Percentiles rank a stretch among this genome's conserved stretches.
These are phyloP conservation scores for Engraulis encrasicolus DNA, from an alignment of 2,113 vertebrate species.

Conservation along the genomic window DNA sequence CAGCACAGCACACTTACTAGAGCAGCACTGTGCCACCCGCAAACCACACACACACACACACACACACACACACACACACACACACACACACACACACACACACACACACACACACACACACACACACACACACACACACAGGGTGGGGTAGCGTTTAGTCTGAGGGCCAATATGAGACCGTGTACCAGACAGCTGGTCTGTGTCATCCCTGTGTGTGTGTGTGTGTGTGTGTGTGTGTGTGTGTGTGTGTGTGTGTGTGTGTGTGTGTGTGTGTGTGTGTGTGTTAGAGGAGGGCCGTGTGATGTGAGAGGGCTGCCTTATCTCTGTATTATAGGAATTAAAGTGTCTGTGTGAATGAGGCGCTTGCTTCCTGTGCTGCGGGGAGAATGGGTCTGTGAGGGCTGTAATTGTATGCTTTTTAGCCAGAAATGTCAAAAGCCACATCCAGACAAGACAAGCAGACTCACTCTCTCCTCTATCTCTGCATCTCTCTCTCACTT, in stretches of 20 bases:
- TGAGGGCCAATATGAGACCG: not conserved
- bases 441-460: not conserved
- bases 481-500: too few relatives aligned
- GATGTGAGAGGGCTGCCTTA: not conserved
- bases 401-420: not conserved
- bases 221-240: not conserved
- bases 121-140: not conserved
- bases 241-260: not conserved
- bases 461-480: not conserved
- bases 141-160: not conserved
- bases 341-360: conserved; percentile 6
- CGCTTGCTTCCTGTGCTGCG: too few relatives aligned
- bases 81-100: too few relatives aligned
- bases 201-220: not conserved
- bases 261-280: not conserved
- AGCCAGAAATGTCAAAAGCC: not conserved
- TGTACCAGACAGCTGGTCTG: not conserved
- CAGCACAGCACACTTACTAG: not conserved
- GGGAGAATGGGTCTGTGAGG: not conserved
- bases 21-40: too few relatives aligned
- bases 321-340: conserved; percentile 10
- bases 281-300: too few relatives aligned
- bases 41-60: too few relatives aligned
- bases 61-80: too few relatives aligned
- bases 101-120: too few relatives aligned